Evolutionary conservation across 1,140 invertebrate genomes (phyloP), one percentile per base, ranked within the genome.

Genomic region (Drosophila ogumai): DNA sequence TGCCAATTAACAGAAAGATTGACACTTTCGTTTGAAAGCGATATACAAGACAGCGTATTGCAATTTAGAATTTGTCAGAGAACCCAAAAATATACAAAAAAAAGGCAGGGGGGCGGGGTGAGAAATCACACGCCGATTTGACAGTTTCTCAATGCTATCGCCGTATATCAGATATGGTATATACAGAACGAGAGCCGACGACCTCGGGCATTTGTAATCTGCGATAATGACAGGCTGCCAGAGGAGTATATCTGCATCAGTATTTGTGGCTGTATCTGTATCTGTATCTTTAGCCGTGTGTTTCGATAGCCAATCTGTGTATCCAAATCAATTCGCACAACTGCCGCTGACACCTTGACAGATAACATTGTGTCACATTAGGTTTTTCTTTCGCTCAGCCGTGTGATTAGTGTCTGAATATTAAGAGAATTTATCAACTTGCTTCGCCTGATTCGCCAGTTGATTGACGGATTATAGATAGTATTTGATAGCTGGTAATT

Each of bases 1-100:
- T 79, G 85, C 85, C 85, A 90, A 90, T 90, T 90, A 90, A 90
- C 85, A 90, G 74, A 69, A 65, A 90, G 86, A 90, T 90, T 90
- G 85, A 90, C 85, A 90, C 85, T 90, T 90, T 90, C 82, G 87
- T 75, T 84, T 79, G 81, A 88, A 85, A 88, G 66, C 40, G 77
- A 66, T 79, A 61, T 52, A 76, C 54, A 60, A 54, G 68, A 87
- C 68, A 84, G 47, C 66, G 64, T 59, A 85, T 81, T 84, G 84
- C 84, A 87, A 87, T 88, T 88, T 82, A 82, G 72, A 86, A 75
- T 86, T 81, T 77, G 74, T 68, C 65, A 66, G 64, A 38, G 66
- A 54, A 41, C 44, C 50, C 38, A 46, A 43, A 54, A 54, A 54
- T 34, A 52, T 9, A 47, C 28, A 56, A 40, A n/a, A 36, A 4